Percentiles rank a stretch among this genome's conserved stretches.
Conservation (phyloP, 2,888 invertebrate genomes). For the Chaetogeoica ovagalla region DNA sequence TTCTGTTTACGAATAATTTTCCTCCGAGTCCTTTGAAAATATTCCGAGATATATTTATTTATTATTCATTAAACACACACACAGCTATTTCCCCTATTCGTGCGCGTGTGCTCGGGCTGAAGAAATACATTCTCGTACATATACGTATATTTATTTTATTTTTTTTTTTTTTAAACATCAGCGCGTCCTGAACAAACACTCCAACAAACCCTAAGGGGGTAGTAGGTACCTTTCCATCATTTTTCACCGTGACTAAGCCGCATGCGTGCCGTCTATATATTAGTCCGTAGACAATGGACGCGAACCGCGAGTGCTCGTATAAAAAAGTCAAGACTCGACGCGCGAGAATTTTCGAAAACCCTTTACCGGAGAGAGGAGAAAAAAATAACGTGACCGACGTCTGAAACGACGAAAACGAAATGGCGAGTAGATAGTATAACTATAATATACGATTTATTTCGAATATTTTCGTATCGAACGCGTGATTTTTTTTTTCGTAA, state of each 20-base stretch:
- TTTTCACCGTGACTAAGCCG: constrained; percentile 47
- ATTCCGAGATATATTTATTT: constrained; percentile 25
- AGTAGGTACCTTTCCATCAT: constrained; percentile 9
- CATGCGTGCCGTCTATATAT: no score
- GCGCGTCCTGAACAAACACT: constrained; percentile 50
- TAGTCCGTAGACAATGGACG: constrained; percentile 38
- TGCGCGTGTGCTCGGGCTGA: neutral
- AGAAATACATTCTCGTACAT: neutral
- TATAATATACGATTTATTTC: constrained; percentile 12
- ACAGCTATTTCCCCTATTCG: constrained; percentile 31
- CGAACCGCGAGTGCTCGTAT: constrained; percentile 18
- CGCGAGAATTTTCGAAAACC: constrained; percentile 17
- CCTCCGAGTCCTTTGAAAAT: constrained; percentile 30
- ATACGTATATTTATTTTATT: neutral
- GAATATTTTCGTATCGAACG: neutral
- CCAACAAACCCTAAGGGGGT: constrained; percentile 16
- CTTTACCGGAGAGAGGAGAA: neutral
- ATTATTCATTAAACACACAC: constrained; percentile 44
- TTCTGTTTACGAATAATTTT: constrained; percentile 37
- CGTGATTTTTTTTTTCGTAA: no score
- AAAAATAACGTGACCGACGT: neutral
- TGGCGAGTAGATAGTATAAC: no score
- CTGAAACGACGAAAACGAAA: neutral
- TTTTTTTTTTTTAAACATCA: constrained; percentile 9
- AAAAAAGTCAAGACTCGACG: constrained; percentile 45